Evolutionary conservation across 2,113 vertebrate species (phyloP), one percentile per base, ranked within the genome.

Genomic region (Cyprinodon variegatus): DNA sequence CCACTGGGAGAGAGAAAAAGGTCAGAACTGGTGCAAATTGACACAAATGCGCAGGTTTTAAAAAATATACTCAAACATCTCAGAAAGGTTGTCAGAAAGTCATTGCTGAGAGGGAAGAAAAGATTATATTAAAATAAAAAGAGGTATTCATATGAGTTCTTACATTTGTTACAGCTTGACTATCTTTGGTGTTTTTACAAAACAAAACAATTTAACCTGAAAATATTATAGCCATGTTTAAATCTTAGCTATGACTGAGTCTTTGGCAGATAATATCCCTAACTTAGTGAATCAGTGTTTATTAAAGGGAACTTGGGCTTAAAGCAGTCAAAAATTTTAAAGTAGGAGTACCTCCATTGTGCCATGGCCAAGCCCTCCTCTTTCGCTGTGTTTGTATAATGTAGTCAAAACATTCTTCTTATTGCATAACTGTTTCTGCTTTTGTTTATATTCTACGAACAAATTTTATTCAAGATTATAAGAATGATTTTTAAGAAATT

Each of bases 1-100:
- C 82, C 70, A 76, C 79, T 40, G 62, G 67, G 53, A 84, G 70
- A 61, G 84, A 68, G 14, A n/a, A 68, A 13, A 5, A 80, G 65
- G 78, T 73, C 60, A 80, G 12, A 63, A 50, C 50, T 70, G 39
- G 72, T 37, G 53, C 7, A 20, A 10, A 29, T 29, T 61, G 41
- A 74, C 36, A 59, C 45, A 70, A 43, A 64, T 40, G 61, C n/a
- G 39, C 20, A 65, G 0, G 0, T 20, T 4, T 29, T 6, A 22
- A 15, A 13, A 57, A 61, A n/a, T 67, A 4, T 22, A 64, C 48
- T 72, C 13, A 46, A 61, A 76, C 59, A 11, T 63, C n/a, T 53
- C 15, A 3, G 38, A 20, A 6, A 68, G 45, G 64, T 1, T 39
- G 11, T 15, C 1, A 46, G 22, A 61, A 11, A 43, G 22, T 3